Evolutionary conservation across 2,797 vertebrate species (phyloP).

Genomic region (Mareca penelope): DNA sequence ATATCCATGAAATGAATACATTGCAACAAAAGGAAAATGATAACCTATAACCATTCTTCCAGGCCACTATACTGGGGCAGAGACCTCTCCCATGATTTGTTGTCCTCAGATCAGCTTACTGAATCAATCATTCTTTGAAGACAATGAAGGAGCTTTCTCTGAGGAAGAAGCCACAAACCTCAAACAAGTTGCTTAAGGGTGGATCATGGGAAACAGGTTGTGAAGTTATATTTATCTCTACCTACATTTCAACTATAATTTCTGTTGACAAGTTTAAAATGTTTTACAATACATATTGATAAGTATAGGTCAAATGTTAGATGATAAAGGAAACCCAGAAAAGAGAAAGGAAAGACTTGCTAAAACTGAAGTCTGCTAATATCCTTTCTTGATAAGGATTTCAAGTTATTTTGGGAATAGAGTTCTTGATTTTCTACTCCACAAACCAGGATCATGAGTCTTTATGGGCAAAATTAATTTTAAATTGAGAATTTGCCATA

Average conservation of each 20-base stretch:
- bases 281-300: constrained; percentile 75
- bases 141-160: constrained; percentile 56
- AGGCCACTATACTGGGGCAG: constrained; percentile 19
- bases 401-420: constrained; percentile 34
- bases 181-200: constrained; percentile 52
- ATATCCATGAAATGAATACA: constrained; percentile 35
- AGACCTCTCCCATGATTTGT: constrained; percentile 47
- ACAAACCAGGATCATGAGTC: not conserved
- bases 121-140: constrained; percentile 54
- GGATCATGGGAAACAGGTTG: constrained; percentile 73
- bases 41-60: constrained; percentile 45
- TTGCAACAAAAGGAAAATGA: constrained; percentile 51
- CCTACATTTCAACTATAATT: constrained; percentile 62
- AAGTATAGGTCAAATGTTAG: constrained; percentile 73
- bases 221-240: constrained; percentile 77
- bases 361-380: constrained; percentile 63
- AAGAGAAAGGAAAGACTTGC: constrained; percentile 40
- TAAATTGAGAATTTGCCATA: not conserved
- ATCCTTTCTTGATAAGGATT: constrained; percentile 53
- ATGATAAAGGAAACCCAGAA: constrained; percentile 64
- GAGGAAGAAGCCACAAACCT: constrained; percentile 62
- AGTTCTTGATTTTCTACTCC: constrained; percentile 1
- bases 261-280: constrained; percentile 73
- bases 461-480: not conserved
- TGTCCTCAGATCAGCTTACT: constrained; percentile 19